Conservation (phyloP, 1,140 invertebrate species). For the Diabrotica undecimpunctata region DNA sequence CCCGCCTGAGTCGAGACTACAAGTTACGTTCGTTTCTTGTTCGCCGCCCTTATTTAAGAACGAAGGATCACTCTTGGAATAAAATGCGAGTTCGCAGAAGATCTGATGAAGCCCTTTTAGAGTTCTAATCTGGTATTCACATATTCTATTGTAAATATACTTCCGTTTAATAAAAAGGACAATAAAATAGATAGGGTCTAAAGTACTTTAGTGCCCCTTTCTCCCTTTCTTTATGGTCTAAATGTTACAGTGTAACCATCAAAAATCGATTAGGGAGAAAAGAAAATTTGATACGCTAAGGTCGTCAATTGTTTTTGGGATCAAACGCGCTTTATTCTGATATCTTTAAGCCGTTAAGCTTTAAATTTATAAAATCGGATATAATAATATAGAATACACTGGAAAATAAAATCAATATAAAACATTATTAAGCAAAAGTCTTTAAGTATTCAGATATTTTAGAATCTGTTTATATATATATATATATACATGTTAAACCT, state of each 20-base stretch:
- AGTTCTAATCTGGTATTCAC: slow-evolving; percentile 12
- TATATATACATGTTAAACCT: too few relatives aligned
- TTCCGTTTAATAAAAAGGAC: neutral
- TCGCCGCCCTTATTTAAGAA: slow-evolving; percentile 8
- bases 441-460: too few relatives aligned
- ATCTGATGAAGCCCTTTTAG: slow-evolving; percentile 1
- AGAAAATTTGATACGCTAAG: too few relatives aligned
- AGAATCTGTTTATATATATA: too few relatives aligned
- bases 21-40: neutral
- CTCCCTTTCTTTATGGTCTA: neutral
- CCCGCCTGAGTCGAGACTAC: neutral
- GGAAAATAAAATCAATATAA: too few relatives aligned
- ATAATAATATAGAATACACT: too few relatives aligned
- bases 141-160: slow-evolving; percentile 11
- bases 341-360: too few relatives aligned
- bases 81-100: neutral
- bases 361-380: too few relatives aligned
- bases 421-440: too few relatives aligned
- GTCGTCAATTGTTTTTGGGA: too few relatives aligned
- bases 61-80: neutral
- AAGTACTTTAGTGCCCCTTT: neutral
- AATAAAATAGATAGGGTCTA: slow-evolving; percentile 1
- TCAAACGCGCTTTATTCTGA: too few relatives aligned
- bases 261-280: neutral
- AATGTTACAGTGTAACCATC: neutral